Evolutionary conservation across 2,113 vertebrate species (phyloP), one percentile per base, ranked within the genome.

Genomic region (Triplophysa dalaica): DNA sequence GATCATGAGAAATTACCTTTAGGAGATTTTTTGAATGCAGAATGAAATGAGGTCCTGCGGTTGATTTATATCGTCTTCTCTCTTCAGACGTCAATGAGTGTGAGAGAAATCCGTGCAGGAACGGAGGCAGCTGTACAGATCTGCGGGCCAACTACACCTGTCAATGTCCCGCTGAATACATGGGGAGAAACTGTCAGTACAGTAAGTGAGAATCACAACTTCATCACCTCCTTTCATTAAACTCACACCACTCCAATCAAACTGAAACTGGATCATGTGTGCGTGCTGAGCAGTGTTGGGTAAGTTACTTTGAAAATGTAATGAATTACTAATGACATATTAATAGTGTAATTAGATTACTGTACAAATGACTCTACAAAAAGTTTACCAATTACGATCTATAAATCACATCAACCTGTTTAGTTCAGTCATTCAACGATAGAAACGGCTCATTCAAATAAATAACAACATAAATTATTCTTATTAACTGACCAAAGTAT

Each of bases 71-170:
- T 69, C 56, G 12, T 26, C 11, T 77, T 24, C 61, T 70, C 29
- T 70, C 88, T 83, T 16, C 76, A 96, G 95, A 96, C 83, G 86
- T 96, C 75, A 96, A 96, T 83, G 95, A 96, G 88, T 96, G 95
- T 81, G 94, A 95, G 86, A 87, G 87, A 0, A 91, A 92, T 24
- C 95, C 95, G 2, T 96, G 95, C 87, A 94, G 86, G 88, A 96
- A 96, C 85, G 94, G 95, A 48, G 95, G 95, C n/a, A 94, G 95
- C 82, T 96, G 95, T 70, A 95, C 94, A 74, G 95, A 96, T 56
- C 91, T 94, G 0, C 87, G 92, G 81, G 95, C 94, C 56, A 95
- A 96, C 85, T 96, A 96, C 81, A 94, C 94, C 64, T 96, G 95
- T 82, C 93, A 94, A 74, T 96, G 95, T 60, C 93, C 94, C 1